Conservation (phyloP, 2,888 invertebrate genomes). For the Ernsta delagoae region DNA sequence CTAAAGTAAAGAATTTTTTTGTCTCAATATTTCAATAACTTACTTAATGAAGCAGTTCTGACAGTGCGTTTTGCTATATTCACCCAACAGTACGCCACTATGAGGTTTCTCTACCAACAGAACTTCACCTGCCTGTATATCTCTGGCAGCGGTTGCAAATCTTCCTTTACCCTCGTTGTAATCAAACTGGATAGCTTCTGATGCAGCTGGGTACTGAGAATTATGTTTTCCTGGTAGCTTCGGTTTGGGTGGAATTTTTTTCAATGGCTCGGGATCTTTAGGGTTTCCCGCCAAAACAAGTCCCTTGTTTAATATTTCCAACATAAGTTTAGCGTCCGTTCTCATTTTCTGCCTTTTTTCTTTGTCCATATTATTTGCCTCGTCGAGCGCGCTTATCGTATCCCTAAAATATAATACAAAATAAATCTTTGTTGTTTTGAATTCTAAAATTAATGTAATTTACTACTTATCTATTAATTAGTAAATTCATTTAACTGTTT, state of each 20-base stretch:
- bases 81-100: constrained; percentile 88
- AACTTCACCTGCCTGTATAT: constrained; percentile 90
- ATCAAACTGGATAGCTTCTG: constrained; percentile 86
- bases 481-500: no score
- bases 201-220: constrained; percentile 83
- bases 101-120: constrained; percentile 90
- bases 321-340: constrained; percentile 88
- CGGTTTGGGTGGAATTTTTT: constrained; percentile 66
- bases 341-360: constrained; percentile 87
- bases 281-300: constrained; percentile 75
- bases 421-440: no score
- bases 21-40: no score
- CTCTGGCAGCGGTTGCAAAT: constrained; percentile 88
- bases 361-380: constrained; percentile 84
- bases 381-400: constrained; percentile 88
- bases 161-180: constrained; percentile 87
- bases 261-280: constrained; percentile 67
- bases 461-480: no score
- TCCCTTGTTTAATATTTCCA: constrained; percentile 87
- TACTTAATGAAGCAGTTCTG: constrained; percentile 89
- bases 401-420: constrained; percentile 65
- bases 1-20: no score
- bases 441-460: no score
- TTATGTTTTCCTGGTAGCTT: constrained; percentile 74
- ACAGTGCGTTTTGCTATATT: constrained; percentile 88